These are phyloP conservation scores for Archips xylosteana DNA, from an alignment of 2,888 invertebrate genomes.

Conservation along the genomic window DNA sequence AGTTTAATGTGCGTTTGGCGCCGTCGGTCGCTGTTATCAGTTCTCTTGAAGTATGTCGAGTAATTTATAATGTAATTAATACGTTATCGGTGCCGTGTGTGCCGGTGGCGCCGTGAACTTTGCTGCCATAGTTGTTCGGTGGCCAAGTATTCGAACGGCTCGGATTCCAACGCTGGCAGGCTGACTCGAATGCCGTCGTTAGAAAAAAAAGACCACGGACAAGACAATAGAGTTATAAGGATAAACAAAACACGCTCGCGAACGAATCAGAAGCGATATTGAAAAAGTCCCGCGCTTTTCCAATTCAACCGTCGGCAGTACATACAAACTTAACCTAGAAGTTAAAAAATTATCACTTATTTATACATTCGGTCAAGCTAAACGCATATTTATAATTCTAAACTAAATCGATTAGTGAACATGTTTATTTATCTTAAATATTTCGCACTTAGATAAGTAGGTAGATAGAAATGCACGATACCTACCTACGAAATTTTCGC, in stretches of 20 bases:
- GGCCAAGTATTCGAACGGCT: conserved; percentile 42
- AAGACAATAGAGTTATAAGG: conserved; percentile 40
- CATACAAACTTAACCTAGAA: conserved; percentile 4
- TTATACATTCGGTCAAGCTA: neutral
- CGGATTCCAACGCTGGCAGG: conserved; percentile 38
- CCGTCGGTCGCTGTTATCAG: conserved; percentile 72
- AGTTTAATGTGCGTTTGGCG: conserved; percentile 68
- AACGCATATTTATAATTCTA: neutral
- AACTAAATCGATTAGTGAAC: neutral
- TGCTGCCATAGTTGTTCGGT: conserved; percentile 49
- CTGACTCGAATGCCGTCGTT: conserved; percentile 33
- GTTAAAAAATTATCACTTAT: neutral
- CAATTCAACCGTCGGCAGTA: conserved; percentile 10
- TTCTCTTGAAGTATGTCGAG: conserved; percentile 75
- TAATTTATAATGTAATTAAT: conserved; percentile 83
- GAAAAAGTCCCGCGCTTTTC: conserved; percentile 2
- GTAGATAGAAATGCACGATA: conserved; percentile 10
- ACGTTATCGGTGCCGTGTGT: conserved; percentile 72
- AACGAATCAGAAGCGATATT: neutral
- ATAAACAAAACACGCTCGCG: conserved; percentile 34
- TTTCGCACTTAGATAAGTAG: conserved; percentile 26
- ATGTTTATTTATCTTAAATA: conserved; percentile 11
- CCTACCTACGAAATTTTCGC: neutral
- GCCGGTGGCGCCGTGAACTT: conserved; percentile 67
- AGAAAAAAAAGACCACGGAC: conserved; percentile 35